These are phyloP conservation scores for Eulemur mongoz DNA, from an alignment of 2,797 vertebrate genomes.

Conservation along the genomic window DNA sequence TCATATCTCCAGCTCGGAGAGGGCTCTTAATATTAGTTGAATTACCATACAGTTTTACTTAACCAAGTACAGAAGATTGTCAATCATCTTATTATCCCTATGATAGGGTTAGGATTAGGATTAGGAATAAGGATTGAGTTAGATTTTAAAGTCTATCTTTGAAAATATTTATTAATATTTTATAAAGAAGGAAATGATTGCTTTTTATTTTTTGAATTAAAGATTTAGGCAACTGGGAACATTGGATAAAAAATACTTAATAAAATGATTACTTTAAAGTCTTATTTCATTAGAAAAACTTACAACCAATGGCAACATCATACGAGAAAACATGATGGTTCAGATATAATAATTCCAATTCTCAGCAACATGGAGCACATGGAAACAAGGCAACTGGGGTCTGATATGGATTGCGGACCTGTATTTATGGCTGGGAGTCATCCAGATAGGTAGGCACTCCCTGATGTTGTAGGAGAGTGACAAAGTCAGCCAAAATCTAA, in stretches of 20 bases:
- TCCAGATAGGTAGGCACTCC: neutral
- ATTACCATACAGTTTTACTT: neutral
- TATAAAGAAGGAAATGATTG: neutral
- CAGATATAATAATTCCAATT: neutral
- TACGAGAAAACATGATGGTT: neutral
- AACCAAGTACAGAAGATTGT: neutral
- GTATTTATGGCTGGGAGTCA: neutral
- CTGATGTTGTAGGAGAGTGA: neutral
- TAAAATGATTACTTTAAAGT: neutral
- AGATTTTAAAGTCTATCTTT: neutral
- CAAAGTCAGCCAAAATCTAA: neutral
- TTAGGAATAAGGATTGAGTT: neutral
- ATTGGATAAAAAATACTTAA: neutral
- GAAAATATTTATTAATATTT: neutral
- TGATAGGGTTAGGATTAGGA: neutral
- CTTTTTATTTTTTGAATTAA: neutral
- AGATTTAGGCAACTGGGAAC: neutral
- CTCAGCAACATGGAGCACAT: neutral
- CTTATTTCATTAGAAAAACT: neutral
- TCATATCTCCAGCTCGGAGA: neutral
- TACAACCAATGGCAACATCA: neutral
- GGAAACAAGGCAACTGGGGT: neutral
- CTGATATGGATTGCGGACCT: neutral
- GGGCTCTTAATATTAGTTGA: neutral
- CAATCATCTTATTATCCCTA: neutral